Conservation (phyloP, 1,140 invertebrate species). For the Leptopilina clavipes region DNA sequence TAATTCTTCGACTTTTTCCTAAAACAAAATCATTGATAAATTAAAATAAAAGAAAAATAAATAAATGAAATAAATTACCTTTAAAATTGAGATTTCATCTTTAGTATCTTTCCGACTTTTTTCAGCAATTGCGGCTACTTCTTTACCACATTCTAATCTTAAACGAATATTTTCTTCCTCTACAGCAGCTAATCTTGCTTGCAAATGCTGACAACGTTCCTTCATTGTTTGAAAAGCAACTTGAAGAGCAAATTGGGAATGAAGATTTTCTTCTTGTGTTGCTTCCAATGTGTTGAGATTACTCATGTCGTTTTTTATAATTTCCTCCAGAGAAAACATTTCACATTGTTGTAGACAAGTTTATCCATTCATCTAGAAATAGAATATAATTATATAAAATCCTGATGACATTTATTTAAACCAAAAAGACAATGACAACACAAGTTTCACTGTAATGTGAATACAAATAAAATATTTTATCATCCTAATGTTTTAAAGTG, state of each 20-base stretch:
- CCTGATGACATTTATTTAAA: too few species aligned
- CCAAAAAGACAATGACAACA: too few species aligned
- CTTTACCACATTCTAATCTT: conserved; percentile 75
- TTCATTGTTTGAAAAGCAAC: conserved; percentile 86
- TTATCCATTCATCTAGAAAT: too few species aligned
- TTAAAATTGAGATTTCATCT: conserved; percentile 47
- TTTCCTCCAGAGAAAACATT: conserved; percentile 8
- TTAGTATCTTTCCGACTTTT: conserved; percentile 48
- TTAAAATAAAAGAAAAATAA: too few species aligned
- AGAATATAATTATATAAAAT: too few species aligned
- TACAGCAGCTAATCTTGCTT: conserved; percentile 79
- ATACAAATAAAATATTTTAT: too few species aligned
- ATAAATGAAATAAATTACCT: conserved; percentile 62
- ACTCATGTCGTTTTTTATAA: conserved; percentile 32
- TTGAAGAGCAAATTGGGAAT: conserved; percentile 79
- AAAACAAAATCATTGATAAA: conserved; percentile 36
- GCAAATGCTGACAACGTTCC: conserved; percentile 84
- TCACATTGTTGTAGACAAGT: neutral
- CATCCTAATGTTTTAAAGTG: too few species aligned
- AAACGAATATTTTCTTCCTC: conserved; percentile 85
- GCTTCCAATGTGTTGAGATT: conserved; percentile 34
- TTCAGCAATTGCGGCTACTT: conserved; percentile 43
- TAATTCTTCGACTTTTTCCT: conserved; percentile 80
- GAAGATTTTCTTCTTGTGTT: conserved; percentile 59
- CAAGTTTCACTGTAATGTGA: too few species aligned